Conservation (phyloP, 2,113 vertebrate species). For the Podilymbus podiceps region DNA sequence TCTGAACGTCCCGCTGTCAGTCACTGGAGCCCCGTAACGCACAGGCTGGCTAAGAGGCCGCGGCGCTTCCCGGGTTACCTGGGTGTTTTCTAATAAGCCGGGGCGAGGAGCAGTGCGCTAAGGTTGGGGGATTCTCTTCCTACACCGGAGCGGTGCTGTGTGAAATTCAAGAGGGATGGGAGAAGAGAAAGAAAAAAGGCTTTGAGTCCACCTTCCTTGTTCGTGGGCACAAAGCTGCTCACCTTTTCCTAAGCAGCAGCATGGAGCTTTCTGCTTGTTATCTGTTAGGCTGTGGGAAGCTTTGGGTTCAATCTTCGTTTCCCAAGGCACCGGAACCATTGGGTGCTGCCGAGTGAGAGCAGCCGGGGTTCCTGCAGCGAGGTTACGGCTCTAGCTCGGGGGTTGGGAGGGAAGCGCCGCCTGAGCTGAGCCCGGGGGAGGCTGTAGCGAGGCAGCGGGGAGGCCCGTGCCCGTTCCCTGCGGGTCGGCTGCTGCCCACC, state of each 20-base stretch:
- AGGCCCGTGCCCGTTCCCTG: background rate
- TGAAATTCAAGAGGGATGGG: conserved; percentile 54
- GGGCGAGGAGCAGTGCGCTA: background rate
- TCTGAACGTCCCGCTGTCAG: background rate
- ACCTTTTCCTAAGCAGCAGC: background rate
- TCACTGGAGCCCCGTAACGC: background rate
- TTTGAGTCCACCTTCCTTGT: too few species aligned
- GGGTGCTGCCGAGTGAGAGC: background rate
- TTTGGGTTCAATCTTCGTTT: background rate
- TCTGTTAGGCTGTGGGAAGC: background rate
- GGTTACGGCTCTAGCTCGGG: fast-evolving
- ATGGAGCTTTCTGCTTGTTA: background rate
- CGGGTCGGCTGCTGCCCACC: background rate
- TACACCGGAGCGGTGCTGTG: background rate
- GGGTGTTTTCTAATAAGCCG: background rate
- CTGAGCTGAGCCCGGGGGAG: fast-evolving
- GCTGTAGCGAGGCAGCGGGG: background rate
- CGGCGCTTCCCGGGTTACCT: background rate
- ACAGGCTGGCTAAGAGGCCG: background rate
- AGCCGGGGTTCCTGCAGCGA: background rate
- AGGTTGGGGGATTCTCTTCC: background rate
- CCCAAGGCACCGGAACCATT: too few species aligned
- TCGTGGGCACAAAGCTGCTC: background rate
- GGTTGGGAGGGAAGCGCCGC: background rate
- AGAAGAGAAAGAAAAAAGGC: background rate